These are phyloP conservation scores for Notolabrus celidotus DNA, from an alignment of 2,797 vertebrate species.

Conservation along the genomic window DNA sequence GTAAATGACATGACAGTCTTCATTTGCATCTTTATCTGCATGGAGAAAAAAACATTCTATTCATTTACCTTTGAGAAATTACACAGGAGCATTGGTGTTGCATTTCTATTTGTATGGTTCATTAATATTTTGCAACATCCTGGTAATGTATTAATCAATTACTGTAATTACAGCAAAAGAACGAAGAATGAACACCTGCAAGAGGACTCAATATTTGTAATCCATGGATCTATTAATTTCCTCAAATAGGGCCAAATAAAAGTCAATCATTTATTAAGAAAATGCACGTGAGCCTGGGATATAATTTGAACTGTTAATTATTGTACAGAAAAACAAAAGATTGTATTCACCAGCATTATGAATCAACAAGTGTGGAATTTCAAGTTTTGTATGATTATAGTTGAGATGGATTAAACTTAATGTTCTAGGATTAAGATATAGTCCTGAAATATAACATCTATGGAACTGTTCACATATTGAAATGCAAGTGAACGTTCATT, in stretches of 20 bases:
- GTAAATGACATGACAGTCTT: not conserved
- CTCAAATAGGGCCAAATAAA: slow-evolving; percentile 5
- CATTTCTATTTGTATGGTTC: not conserved
- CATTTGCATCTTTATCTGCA: not conserved
- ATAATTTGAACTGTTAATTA: not conserved
- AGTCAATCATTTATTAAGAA: not conserved
- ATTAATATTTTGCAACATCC: not conserved
- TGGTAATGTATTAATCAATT: not conserved
- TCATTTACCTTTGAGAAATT: not conserved
- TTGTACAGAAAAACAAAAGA: not conserved
- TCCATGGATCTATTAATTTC: slow-evolving; percentile 6
- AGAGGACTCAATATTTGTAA: not conserved
- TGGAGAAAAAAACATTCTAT: not conserved
- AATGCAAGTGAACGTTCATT: too few species aligned
- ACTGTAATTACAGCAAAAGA: not conserved
- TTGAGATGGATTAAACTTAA: not conserved
- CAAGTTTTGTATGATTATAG: not conserved
- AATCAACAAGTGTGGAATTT: not conserved
- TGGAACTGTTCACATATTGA: too few species aligned
- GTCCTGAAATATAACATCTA: too few species aligned
- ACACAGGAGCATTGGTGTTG: not conserved
- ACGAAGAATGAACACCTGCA: not conserved
- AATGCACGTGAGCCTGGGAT: not conserved
- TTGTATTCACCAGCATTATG: not conserved
- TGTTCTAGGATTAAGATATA: too few species aligned